Percentiles rank a stretch among this genome's conserved stretches.
Conservation (phyloP, 2,888 invertebrate species). For the Campoplex capitator region DNA sequence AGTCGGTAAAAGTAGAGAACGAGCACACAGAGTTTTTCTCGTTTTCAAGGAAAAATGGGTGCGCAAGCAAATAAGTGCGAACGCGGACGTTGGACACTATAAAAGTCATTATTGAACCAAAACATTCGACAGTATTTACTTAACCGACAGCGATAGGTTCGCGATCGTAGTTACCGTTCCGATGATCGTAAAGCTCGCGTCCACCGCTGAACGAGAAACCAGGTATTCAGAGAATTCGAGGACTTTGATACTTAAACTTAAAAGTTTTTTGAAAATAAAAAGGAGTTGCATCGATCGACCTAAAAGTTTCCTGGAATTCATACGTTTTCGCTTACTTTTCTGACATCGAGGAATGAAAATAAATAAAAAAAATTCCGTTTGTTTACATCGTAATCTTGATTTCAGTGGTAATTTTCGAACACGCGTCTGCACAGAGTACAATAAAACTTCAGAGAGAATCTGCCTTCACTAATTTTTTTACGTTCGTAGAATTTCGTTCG, state of each 20-base stretch:
- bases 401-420: not conserved
- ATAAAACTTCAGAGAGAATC: not conserved
- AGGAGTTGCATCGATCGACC: not conserved
- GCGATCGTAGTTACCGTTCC: slow-evolving; percentile 3
- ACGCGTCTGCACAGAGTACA: not conserved
- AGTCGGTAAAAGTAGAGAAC: not conserved
- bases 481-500: not conserved
- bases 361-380: not conserved
- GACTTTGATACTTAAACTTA: not conserved
- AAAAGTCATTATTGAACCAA: not conserved
- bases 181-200: not conserved
- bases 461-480: not conserved
- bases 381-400: not conserved
- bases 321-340: not conserved
- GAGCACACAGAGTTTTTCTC: not conserved
- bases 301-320: not conserved
- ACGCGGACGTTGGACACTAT: not conserved
- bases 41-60: not conserved
- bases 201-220: not conserved
- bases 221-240: not conserved
- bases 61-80: not conserved
- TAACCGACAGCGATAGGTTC: slow-evolving; percentile 6
- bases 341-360: not conserved
- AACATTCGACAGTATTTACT: not conserved
- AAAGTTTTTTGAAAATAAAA: not conserved